Percentiles rank a stretch among this genome's conserved stretches.
These are phyloP conservation scores for Physeter macrocephalus DNA, from an alignment of 2,113 vertebrate species.

Conservation along the genomic window DNA sequence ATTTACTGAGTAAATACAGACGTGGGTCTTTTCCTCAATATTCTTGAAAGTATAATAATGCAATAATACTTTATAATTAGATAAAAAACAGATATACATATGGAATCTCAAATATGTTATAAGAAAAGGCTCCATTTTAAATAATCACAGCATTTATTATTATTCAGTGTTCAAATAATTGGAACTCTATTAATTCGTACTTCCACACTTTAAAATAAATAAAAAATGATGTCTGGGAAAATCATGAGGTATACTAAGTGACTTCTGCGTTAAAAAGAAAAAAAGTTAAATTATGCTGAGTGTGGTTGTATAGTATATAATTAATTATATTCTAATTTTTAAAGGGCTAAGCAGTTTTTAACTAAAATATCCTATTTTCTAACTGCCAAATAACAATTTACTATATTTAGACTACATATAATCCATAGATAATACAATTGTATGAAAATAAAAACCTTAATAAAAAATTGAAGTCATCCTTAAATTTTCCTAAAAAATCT, in stretches of 20 bases:
- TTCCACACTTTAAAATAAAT: neutral
- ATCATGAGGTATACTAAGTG: neutral
- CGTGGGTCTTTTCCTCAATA: neutral
- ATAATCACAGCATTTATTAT: neutral
- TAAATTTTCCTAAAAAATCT: slow-evolving; percentile 28
- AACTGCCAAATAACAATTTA: slow-evolving; percentile 14
- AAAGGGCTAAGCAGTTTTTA: neutral
- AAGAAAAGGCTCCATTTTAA: neutral
- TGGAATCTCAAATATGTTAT: neutral
- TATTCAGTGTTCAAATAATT: slow-evolving; percentile 1
- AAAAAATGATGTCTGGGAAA: neutral
- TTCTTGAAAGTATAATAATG: neutral
- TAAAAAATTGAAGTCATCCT: neutral
- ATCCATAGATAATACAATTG: neutral
- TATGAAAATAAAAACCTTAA: neutral
- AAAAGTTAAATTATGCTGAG: neutral
- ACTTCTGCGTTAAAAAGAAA: neutral
- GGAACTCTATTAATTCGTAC: neutral
- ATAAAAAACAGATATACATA: neutral
- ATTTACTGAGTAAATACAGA: neutral
- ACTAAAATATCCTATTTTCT: neutral
- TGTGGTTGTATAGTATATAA: neutral
- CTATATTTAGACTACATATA: neutral
- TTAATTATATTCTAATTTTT: neutral
- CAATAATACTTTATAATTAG: neutral